These are phyloP conservation scores for Stichodactyla helianthus DNA, from an alignment of 64 coral and sea anemone species.

Conservation along the genomic window DNA sequence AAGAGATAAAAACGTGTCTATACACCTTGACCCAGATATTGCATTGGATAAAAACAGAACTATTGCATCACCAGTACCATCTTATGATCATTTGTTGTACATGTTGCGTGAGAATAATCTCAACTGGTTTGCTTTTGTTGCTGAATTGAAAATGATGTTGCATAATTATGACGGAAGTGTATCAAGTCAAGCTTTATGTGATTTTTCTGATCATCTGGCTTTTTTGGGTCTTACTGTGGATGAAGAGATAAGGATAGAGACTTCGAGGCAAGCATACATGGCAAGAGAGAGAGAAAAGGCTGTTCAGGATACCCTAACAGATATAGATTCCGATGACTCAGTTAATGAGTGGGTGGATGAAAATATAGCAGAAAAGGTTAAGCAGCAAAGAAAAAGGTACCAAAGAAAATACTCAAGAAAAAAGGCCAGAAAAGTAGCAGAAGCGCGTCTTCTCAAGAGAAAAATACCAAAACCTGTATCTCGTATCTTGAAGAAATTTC, in stretches of 20 bases:
- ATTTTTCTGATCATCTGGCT: conserved; percentile 22
- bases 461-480: conserved; percentile 26
- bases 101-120: conserved; percentile 12
- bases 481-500: conserved; percentile 24
- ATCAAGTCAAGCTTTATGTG: neutral
- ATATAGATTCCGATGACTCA: neutral
- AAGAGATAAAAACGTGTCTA: neutral
- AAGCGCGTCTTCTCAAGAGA: conserved; percentile 30
- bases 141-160: conserved; percentile 17
- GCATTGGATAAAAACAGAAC: conserved; percentile 26
- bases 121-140: conserved; percentile 36
- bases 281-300: conserved; percentile 5
- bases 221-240: neutral
- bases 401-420: conserved; percentile 28
- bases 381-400: conserved; percentile 24
- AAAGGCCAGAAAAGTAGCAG: conserved; percentile 6
- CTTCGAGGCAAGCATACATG: conserved; percentile 19
- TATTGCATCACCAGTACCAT: conserved; percentile 20
- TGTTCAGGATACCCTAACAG: neutral
- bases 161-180: neutral
- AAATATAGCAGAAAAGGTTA: conserved; percentile 20
- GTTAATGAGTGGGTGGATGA: neutral
- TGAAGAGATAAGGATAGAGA: conserved; percentile 21
- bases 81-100: conserved; percentile 13
- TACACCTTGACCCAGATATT: conserved; percentile 12